Conservation (phyloP, 2,797 vertebrate genomes). For the Rhynchonycteris naso region DNA sequence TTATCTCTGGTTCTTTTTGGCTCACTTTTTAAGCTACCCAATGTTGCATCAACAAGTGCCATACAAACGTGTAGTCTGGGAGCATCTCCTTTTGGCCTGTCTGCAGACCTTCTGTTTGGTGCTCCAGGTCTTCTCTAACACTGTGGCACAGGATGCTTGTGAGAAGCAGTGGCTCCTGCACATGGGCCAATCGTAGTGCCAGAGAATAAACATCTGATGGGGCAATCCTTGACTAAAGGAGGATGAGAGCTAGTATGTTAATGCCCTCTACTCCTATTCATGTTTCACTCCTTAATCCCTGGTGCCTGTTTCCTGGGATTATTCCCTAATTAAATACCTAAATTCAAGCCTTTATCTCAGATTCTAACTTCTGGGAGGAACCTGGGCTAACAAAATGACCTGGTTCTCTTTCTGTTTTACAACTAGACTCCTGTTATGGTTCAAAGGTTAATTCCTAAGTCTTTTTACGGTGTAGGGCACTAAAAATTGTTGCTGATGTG, state of each 20-base stretch:
- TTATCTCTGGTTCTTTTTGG: neutral
- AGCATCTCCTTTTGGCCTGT: neutral
- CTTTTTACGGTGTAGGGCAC: neutral
- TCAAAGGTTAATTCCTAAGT: neutral
- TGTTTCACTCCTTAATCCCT: neutral
- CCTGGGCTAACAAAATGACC: neutral
- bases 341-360: neutral
- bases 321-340: neutral
- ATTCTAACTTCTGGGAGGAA: neutral
- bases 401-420: neutral
- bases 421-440: neutral
- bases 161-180: neutral
- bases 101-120: neutral
- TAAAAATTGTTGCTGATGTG: neutral
- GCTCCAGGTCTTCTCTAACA: neutral
- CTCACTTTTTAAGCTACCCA: neutral
- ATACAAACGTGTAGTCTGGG: neutral
- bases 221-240: neutral
- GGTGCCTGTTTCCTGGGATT: neutral
- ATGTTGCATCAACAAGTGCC: neutral
- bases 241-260: neutral
- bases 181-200: neutral
- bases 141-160: neutral
- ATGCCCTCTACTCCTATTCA: neutral
- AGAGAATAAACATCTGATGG: neutral